Base-by-base conservation (phyloP, 2,797 vertebrate species). In the Sebastiscus tertius region DNA sequence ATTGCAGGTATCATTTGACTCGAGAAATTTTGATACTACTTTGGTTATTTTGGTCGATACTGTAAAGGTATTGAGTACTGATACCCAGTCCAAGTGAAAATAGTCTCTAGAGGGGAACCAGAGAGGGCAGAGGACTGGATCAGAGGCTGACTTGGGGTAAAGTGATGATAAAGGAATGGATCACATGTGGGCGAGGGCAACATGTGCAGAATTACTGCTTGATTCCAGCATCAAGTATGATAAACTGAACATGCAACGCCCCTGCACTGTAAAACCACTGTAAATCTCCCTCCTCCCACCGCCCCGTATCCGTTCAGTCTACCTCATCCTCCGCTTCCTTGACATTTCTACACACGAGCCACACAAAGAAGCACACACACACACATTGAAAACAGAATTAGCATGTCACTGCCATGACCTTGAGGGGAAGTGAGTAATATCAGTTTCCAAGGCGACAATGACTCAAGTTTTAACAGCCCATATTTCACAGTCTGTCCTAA, bases 401-500 rank as follows among this genome's bases (percentile, higher is more conserved):
- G 91, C 93, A 89, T 95, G 91, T 94, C 88, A 90, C 78, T 77
- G 87, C 79, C 66, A 46, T 92, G 95, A 96, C 95, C 95, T 96
- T 95, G 93, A 93, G 85, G 89, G 93, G 92, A 93, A 92, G 86
- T 93, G 89, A 92, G 82, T 90, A 90, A 95, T 92, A 89, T 92
- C 87, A 84, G 93, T 95, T 95, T 93, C 93, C 92, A 91, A 93
- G 93, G 94, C 87, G 84, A 96, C 93, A 93, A 92, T 91, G 89
- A 87, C 83, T 92, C 84, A 82, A 93, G 90, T 89, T 92, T 89
- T 90, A 94, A 89, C 93, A 89, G 94, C 91, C 91, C 91, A 89
- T 92, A 91, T 91, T 94, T 94, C 92, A 91, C 91, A 92, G 90
- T 93, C 87, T 65, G 60, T 83, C 89, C 91, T 96, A 95, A 96